Evolutionary conservation across 2,113 vertebrate species (phyloP).

Genomic region (Piaya cayana): DNA sequence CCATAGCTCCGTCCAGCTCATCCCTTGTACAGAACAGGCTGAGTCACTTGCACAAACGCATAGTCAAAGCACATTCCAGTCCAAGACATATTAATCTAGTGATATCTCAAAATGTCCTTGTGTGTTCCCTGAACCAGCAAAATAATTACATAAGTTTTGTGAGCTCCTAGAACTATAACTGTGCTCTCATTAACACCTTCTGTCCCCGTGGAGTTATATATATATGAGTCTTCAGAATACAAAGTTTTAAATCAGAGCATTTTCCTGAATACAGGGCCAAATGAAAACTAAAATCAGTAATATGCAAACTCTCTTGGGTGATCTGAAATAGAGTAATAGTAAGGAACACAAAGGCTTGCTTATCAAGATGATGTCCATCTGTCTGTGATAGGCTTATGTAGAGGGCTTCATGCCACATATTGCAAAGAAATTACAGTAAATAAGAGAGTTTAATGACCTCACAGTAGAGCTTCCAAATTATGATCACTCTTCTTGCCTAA

Average conservation of each 20-base stretch:
- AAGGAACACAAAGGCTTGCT: not conserved
- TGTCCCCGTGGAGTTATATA: not conserved
- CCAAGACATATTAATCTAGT: not conserved
- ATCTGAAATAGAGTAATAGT: not conserved
- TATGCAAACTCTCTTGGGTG: not conserved
- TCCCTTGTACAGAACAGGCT: not conserved
- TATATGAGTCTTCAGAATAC: not conserved
- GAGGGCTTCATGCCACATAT: not conserved
- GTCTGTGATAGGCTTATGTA: not conserved
- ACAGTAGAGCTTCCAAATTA: not conserved
- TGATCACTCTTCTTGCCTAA: not conserved
- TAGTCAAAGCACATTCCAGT: slow-evolving; percentile 31
- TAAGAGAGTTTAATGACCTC: not conserved
- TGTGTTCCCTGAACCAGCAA: not conserved
- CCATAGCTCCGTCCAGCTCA: not conserved
- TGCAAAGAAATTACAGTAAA: not conserved
- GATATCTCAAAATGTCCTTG: slow-evolving; percentile 6
- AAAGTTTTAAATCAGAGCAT: not conserved
- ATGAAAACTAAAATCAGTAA: not conserved
- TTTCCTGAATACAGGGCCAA: not conserved
- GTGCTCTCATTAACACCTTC: slow-evolving; percentile 31
- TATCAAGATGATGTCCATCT: not conserved
- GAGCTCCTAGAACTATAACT: slow-evolving; percentile 4
- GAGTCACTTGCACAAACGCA: not conserved
- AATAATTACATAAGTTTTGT: slow-evolving; percentile 22